Base-by-base conservation (phyloP, 1,140 invertebrate genomes). In the Apocrypta bakeri region DNA sequence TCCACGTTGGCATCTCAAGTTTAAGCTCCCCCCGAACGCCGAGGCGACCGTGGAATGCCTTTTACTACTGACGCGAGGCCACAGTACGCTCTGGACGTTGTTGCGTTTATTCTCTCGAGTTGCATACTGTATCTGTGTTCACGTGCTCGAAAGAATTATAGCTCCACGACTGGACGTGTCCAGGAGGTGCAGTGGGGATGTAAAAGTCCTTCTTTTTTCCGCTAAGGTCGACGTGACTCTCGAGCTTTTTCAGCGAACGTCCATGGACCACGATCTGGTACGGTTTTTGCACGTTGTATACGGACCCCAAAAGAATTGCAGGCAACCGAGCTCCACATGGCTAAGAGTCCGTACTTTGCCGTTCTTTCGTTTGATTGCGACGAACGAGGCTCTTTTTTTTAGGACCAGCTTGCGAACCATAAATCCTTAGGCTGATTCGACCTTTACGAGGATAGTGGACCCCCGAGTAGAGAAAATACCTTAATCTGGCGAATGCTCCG, bases 41-140 rank as follows among this genome's bases (percentile, higher is more conserved):
- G 14, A 9, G 29, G 69, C 9, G 2, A 37, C 21, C 21, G n/a
- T 48, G 33, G 42, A 48, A 74, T 48, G 40, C 40, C 27, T 72
- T 79, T 79, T 61, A 73, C n/a, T n/a, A 48, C 68, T 33, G 64
- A 37, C 3, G 33, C 33, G 33, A 37, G 33, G 37, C 21, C 42
- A 29, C 68, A 61, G 33, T 72, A 12, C 76, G 33, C n/a, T 17
- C 8, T 11, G 0, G 8, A 12, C 14, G 0, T 3, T 25, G 3
- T 27, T 6, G 25, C 48, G 0, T 4, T 56, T 0, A 17, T 1
- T 17, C 17, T 56, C 24, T 68, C 29, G 25, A 27, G 42, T 21
- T 11, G 73, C 27, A 17, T 21, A 14, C 25, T 42, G 33, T 68
- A 68, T 31, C 64, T 27, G 24, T 31, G 12, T 68, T 31, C 29